phyloP scores from a whole-genome alignment of 2,113 vertebrate species.

The Brachyistius frenatus region DNA sequence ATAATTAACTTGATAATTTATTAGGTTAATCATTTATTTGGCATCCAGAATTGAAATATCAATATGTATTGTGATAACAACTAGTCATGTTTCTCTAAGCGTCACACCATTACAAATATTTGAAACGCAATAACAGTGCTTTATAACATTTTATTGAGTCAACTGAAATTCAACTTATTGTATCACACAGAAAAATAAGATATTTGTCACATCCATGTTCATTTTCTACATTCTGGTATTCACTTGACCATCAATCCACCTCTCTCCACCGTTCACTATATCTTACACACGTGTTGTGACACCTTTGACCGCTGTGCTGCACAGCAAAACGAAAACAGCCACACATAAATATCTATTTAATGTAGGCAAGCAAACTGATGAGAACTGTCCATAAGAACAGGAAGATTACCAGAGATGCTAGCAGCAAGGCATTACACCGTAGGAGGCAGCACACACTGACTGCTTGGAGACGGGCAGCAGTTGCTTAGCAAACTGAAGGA shows the following conservation, averaged over 20 bases:
- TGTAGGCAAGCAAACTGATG: constrained; percentile 40
- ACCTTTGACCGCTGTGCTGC: constrained; percentile 30
- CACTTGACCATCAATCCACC: constrained; percentile 5
- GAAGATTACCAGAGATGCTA: constrained; percentile 62
- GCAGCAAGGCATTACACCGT: constrained; percentile 64
- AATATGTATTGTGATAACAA: constrained; percentile 17
- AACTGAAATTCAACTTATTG: not conserved
- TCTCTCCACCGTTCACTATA: constrained; percentile 2
- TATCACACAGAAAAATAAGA: not conserved
- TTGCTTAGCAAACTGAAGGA: constrained; percentile 80
- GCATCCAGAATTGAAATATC: constrained; percentile 15
- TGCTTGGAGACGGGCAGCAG: constrained; percentile 76
- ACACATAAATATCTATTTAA: constrained; percentile 37
- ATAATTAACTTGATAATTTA: constrained; percentile 25
- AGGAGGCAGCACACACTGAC: constrained; percentile 60
- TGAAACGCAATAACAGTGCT: not conserved
- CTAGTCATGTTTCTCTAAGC: constrained; percentile 4
- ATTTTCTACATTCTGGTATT: constrained; percentile 22
- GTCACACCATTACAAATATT: not conserved
- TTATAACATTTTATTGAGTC: not conserved
- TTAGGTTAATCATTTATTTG: constrained; percentile 30
- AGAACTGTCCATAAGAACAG: constrained; percentile 47
- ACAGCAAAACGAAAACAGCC: constrained; percentile 20
- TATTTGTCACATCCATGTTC: not conserved
- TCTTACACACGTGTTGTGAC: constrained; percentile 60